Percentiles rank a stretch among this genome's conserved stretches.
Conservation (phyloP, 2,113 vertebrate genomes). For the Esox niger region DNA sequence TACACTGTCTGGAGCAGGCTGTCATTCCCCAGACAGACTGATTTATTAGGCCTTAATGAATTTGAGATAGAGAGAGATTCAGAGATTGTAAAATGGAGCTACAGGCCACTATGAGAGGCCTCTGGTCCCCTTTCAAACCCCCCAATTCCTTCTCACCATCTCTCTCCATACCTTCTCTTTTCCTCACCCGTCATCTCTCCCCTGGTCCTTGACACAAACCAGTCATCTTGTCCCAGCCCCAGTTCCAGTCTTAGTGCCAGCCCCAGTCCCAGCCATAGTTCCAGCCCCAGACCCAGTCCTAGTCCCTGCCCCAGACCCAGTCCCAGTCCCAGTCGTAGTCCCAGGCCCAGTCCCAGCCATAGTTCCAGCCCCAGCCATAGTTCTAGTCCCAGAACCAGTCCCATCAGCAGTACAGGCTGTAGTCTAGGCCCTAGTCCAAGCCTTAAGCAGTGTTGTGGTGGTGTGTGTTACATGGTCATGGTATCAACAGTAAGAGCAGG, state of each 20-base stretch:
- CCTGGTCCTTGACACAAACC: neutral
- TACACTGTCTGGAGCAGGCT: slow-evolving; percentile 30
- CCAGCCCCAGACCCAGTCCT: neutral
- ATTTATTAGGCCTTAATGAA: slow-evolving; percentile 55
- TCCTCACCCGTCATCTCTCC: neutral
- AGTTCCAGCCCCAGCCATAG: neutral
- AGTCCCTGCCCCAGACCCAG: neutral
- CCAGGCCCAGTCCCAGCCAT: neutral
- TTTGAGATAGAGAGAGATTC: slow-evolving; percentile 24
- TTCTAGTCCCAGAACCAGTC: too few species aligned
- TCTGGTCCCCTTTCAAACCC: neutral
- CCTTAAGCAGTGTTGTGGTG: slow-evolving; percentile 28
- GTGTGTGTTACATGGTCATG: slow-evolving; percentile 41
- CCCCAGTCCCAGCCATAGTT: neutral
- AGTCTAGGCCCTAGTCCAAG: slow-evolving; percentile 8
- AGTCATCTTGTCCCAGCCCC: neutral
- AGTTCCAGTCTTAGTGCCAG: neutral
- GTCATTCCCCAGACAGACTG: slow-evolving; percentile 57
- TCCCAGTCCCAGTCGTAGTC: neutral
- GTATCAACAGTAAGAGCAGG: slow-evolving; percentile 46
- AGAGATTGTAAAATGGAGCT: slow-evolving; percentile 15
- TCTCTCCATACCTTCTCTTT: neutral
- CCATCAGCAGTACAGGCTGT: neutral
- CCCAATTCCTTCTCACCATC: neutral
- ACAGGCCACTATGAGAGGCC: neutral